Conservation (phyloP, 2,888 invertebrate genomes). For the Zootermopsis nevadensis region DNA sequence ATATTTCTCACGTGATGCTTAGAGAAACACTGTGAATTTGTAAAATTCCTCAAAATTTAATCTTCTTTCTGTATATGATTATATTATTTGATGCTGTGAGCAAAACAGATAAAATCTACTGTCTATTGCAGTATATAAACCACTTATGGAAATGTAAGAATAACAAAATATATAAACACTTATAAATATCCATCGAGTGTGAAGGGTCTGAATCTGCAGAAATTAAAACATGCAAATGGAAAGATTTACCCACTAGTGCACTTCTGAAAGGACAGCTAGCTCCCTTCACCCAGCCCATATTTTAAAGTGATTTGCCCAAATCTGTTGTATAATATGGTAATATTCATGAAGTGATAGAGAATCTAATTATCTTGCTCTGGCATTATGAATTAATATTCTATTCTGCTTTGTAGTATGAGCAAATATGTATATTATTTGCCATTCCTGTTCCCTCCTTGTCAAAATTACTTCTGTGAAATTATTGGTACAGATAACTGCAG, state of each 20-base stretch:
- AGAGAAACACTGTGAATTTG: not conserved
- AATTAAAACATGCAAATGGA: not conserved
- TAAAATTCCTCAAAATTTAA: not conserved
- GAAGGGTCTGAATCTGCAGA: not conserved
- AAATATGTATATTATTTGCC: not conserved
- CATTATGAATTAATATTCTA: not conserved
- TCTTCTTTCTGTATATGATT: not conserved
- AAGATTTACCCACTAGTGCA: not conserved
- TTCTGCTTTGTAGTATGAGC: not conserved
- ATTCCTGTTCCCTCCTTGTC: not conserved
- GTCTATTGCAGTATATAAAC: not conserved
- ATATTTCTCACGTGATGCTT: not conserved
- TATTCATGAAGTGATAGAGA: not conserved
- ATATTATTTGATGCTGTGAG: not conserved
- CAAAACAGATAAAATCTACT: not conserved
- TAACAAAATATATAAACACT: not conserved
- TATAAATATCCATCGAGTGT: not conserved
- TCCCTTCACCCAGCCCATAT: not conserved
- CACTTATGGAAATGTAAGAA: not conserved
- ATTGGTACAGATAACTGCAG: conserved; percentile 18
- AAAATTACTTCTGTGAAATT: conserved; percentile 5
- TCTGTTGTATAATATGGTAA: conserved; percentile 14
- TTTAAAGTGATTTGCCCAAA: not conserved
- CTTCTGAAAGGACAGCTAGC: not conserved
- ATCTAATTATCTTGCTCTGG: not conserved